Evolutionary conservation across 2,113 vertebrate genomes (phyloP).

Genomic region (Cryptomyrus ogoouensis): DNA sequence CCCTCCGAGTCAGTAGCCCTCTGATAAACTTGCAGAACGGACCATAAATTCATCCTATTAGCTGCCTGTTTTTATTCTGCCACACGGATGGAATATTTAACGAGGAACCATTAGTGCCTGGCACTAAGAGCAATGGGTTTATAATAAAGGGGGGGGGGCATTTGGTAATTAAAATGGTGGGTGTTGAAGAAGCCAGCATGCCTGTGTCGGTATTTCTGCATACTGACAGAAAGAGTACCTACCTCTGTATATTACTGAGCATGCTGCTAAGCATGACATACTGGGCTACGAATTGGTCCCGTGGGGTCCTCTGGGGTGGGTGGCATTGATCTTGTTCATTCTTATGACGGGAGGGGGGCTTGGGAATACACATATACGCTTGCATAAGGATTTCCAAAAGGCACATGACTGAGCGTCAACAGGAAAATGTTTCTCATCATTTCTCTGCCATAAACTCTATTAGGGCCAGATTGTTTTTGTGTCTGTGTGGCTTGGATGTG

Average conservation of each 20-base stretch:
- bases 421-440: background rate
- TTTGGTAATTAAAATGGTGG: background rate
- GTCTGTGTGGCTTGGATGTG: background rate
- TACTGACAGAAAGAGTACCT: background rate
- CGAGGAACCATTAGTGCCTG: constrained; percentile 46
- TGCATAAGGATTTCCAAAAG: background rate
- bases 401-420: background rate
- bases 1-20: background rate
- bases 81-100: constrained; percentile 44
- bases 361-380: background rate
- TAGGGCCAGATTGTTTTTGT: background rate
- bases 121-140: background rate
- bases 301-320: background rate
- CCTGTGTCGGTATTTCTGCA: background rate
- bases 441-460: background rate
- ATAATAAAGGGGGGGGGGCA: background rate
- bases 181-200: background rate
- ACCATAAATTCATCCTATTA: constrained; percentile 17
- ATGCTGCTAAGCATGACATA: background rate
- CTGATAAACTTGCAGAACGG: background rate
- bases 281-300: constrained; percentile 4
- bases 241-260: background rate
- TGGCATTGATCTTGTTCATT: background rate
- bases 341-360: background rate
- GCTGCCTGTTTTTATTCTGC: constrained; percentile 37